These are phyloP conservation scores for Microplitis mediator DNA, from an alignment of 1,140 invertebrate species.

Conservation along the genomic window DNA sequence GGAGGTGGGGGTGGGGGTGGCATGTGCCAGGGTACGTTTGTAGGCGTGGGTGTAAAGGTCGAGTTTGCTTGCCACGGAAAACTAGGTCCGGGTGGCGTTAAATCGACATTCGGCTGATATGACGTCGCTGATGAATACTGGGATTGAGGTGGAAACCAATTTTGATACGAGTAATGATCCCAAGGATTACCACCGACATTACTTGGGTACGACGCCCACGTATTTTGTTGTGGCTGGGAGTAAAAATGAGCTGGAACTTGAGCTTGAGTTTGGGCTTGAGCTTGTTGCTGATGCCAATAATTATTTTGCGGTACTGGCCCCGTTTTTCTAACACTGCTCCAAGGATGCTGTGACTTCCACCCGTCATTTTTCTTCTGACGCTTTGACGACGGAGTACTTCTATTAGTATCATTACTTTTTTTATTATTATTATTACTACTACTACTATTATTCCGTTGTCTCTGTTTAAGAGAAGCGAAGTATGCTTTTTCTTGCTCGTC, in stretches of 20 bases:
- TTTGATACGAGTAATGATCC: neutral
- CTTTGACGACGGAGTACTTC: conserved; percentile 16
- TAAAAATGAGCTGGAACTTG: neutral
- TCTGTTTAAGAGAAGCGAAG: conserved; percentile 48
- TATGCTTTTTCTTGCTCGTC: conserved; percentile 79
- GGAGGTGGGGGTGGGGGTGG: conserved; percentile 8
- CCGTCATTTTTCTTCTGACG: conserved; percentile 10
- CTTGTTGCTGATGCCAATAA: conserved; percentile 5
- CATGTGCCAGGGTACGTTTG: neutral
- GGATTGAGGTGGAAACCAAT: neutral
- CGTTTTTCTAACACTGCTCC: conserved; percentile 37
- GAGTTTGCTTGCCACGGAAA: neutral
- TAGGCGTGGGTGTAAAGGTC: neutral
- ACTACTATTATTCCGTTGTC: conserved; percentile 29
- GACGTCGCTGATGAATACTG: neutral
- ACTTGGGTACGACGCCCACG: neutral
- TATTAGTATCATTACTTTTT: conserved; percentile 33
- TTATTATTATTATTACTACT: conserved; percentile 36
- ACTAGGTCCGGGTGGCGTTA: neutral
- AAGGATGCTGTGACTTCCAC: conserved; percentile 49
- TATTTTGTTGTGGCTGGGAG: neutral
- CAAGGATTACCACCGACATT: neutral
- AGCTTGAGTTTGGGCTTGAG: neutral
- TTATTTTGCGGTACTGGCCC: conserved; percentile 22
- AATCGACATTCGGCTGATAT: neutral